Evolutionary conservation across 2,113 vertebrate species (phyloP).

Genomic region (Indri indri): DNA sequence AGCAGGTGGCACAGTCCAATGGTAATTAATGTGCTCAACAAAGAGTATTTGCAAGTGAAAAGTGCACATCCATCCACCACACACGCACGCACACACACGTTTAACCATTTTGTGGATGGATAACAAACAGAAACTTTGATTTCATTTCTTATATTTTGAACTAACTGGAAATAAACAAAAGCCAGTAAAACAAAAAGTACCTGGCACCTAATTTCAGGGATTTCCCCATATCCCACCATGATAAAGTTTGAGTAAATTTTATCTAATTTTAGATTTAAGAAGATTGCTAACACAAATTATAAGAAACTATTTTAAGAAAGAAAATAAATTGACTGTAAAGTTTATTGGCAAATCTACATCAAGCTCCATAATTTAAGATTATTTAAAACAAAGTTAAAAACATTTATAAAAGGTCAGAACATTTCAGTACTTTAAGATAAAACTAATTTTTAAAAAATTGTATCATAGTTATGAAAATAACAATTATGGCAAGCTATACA

Average conservation of each 20-base stretch:
- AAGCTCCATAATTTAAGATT: constrained; percentile 63
- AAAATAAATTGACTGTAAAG: constrained; percentile 44
- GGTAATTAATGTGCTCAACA: neutral
- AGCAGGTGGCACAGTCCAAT: neutral
- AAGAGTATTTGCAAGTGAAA: neutral
- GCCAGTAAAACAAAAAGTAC: neutral
- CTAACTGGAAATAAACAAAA: neutral
- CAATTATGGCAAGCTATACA: constrained; percentile 32
- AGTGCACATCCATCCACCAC: neutral
- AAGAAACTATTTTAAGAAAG: constrained; percentile 36
- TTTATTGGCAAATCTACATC: constrained; percentile 66
- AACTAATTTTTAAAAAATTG: constrained; percentile 28
- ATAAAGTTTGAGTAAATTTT: constrained; percentile 37
- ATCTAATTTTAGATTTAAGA: constrained; percentile 49
- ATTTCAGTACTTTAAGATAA: constrained; percentile 50
- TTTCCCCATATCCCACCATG: neutral
- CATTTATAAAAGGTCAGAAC: constrained; percentile 8
- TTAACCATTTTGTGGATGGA: neutral
- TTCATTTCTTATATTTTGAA: constrained; percentile 50
- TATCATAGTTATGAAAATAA: constrained; percentile 59
- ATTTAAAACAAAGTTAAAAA: constrained; percentile 63
- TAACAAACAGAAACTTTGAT: neutral
- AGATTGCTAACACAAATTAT: constrained; percentile 10
- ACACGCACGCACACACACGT: neutral
- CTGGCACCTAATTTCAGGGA: neutral